These are phyloP conservation scores for Macropodus opercularis DNA, from an alignment of 2,797 vertebrate genomes.

Conservation along the genomic window DNA sequence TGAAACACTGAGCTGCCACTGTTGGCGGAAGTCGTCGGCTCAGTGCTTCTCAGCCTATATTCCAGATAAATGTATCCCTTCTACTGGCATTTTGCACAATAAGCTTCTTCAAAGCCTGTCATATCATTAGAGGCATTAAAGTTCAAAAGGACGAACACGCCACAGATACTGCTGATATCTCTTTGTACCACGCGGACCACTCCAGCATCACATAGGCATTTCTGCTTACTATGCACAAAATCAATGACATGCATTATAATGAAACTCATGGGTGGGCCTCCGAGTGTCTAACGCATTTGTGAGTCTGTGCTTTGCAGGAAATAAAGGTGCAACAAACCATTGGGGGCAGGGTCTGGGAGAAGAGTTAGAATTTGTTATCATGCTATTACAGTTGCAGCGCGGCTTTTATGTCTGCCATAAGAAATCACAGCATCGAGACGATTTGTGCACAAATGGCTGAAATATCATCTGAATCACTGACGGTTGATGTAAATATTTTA, in stretches of 20 bases:
- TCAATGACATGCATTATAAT: slow-evolving; percentile 40
- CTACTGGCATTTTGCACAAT: not conserved
- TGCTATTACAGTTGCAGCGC: slow-evolving; percentile 26
- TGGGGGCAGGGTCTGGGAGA: slow-evolving; percentile 6
- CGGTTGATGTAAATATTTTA: slow-evolving; percentile 9
- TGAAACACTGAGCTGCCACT: not conserved
- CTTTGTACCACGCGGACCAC: slow-evolving; percentile 31
- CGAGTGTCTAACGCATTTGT: slow-evolving; percentile 24
- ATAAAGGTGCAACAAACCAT: slow-evolving; percentile 35
- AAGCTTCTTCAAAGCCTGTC: slow-evolving; percentile 13
- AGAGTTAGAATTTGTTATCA: slow-evolving; percentile 42
- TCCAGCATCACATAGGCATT: slow-evolving; percentile 24
- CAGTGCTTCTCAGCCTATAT: slow-evolving; percentile 4
- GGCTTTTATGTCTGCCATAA: slow-evolving; percentile 28
- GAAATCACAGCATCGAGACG: slow-evolving; percentile 1
- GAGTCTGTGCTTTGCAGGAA: slow-evolving; percentile 20
- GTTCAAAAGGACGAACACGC: slow-evolving; percentile 22
- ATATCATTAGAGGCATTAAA: slow-evolving; percentile 20
- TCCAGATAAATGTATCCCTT: slow-evolving; percentile 10
- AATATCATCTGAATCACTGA: not conserved
- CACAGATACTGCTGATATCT: slow-evolving; percentile 15
- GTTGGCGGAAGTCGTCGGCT: not conserved
- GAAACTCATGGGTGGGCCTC: slow-evolving; percentile 28
- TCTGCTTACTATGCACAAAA: slow-evolving; percentile 38
- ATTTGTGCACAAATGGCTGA: slow-evolving; percentile 1